Evolutionary conservation across 2,888 invertebrate genomes (phyloP), one percentile per base, ranked within the genome.

Genomic region (Schizotus pectinicornis): DNA sequence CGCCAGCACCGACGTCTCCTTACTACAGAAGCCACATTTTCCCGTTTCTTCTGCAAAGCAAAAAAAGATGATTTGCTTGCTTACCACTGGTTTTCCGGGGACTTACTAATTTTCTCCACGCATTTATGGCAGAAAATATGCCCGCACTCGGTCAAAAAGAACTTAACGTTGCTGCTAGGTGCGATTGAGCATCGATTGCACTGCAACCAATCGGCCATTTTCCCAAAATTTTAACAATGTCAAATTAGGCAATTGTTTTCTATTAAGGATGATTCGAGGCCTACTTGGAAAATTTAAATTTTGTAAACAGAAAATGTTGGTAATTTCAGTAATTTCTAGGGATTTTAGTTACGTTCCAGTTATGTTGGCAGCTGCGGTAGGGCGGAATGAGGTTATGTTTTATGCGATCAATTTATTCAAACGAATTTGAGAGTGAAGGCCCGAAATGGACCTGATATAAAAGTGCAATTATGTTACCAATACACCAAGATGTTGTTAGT

Each of bases 401-500:
- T n/a, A 22, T 3, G 1, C 32, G 8, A 22, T 41, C 31, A 22
- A n/a, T 37, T 33, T 46, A 46, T 45, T 56, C n/a, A 30, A 11
- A 7, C 30, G 30, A 33, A 34, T 46, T 45, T 8, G 12, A 36
- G 38, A 37, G 22, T 34, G 35, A 53, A 36, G 22, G 22, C 9
- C 9, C 6, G 45, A 38, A 33, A 58, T 58, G 53, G 48, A 48
- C 32, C 42, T 48, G 9, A 37, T 45, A 13, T 39, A 36, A 54
- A 32, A 14, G 41, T 11, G n/a, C 49, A 64, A 72, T 58, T 63
- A 77, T 77, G 77, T 67, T 74, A 70, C 64, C 71, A 59, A 67
- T 68, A 61, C 68, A 77, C 60, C 71, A 74, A 65, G 77, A 78
- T 73, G 76, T 77, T 54, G 65, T 76, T 60, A 77, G 81, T 54